phyloP scores from a whole-genome alignment of 2,888 invertebrate genomes.

The Chrysotoxum bicinctum region DNA sequence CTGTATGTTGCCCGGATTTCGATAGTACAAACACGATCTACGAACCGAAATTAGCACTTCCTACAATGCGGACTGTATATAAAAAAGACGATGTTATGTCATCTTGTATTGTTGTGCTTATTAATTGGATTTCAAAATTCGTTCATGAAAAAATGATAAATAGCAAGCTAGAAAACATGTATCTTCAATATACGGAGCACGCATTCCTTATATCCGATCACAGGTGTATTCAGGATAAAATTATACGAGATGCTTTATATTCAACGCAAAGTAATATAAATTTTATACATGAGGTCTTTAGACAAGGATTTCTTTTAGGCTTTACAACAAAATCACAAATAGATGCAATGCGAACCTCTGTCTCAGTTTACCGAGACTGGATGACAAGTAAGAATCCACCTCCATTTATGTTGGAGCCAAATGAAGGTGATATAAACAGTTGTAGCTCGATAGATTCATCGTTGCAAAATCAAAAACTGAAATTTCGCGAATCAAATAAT shows the following conservation, averaged over 20 bases:
- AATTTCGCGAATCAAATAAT: slow-evolving; percentile 89
- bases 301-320: slow-evolving; percentile 95
- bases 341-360: slow-evolving; percentile 92
- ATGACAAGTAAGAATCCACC: slow-evolving; percentile 92
- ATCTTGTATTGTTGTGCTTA: slow-evolving; percentile 90
- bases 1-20: slow-evolving; percentile 94
- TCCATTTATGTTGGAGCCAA: slow-evolving; percentile 89
- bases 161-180: slow-evolving; percentile 79
- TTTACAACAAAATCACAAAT: slow-evolving; percentile 88
- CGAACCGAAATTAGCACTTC: slow-evolving; percentile 91
- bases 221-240: slow-evolving; percentile 81
- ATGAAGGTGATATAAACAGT: slow-evolving; percentile 80
- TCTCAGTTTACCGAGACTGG: slow-evolving; percentile 97
- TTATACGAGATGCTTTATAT: slow-evolving; percentile 94
- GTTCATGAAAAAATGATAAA: slow-evolving; percentile 86
- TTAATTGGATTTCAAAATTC: slow-evolving; percentile 94
- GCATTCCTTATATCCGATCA: slow-evolving; percentile 75
- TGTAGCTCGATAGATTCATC: slow-evolving; percentile 38
- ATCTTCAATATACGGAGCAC: slow-evolving; percentile 80
- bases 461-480: slow-evolving; percentile 83
- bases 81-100: slow-evolving; percentile 87
- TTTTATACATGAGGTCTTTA: slow-evolving; percentile 95
- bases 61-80: slow-evolving; percentile 84
- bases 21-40: slow-evolving; percentile 90
- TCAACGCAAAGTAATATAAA: slow-evolving; percentile 95